Conservation (phyloP, 1,140 invertebrate genomes). For the Ganaspis sp. region DNA sequence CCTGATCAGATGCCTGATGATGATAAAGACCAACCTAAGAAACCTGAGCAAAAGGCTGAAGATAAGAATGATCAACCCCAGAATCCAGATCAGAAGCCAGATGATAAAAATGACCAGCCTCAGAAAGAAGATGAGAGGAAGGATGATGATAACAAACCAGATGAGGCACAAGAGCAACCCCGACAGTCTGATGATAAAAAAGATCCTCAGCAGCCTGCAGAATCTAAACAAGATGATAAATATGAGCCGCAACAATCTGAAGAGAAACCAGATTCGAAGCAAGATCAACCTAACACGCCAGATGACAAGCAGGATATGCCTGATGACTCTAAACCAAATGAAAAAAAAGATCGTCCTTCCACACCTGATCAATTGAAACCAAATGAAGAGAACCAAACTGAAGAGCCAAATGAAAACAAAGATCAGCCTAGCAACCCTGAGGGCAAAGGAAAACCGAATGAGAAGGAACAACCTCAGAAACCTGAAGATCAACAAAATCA, state of each 20-base stretch:
- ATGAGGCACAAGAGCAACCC: neutral
- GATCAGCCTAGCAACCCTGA: too few relatives aligned
- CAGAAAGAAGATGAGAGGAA: neutral
- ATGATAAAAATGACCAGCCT: neutral
- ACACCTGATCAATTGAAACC: slow-evolving; percentile 6
- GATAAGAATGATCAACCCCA: neutral
- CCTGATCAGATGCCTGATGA: neutral
- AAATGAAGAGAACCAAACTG: too few relatives aligned
- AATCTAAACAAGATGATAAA: slow-evolving; percentile 14
- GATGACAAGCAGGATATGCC: neutral
- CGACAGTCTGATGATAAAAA: neutral
- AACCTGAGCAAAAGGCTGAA: neutral
- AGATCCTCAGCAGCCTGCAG: neutral
- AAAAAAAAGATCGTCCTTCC: neutral
- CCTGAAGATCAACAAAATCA: too few relatives aligned
- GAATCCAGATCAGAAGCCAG: neutral
- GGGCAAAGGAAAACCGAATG: too few relatives aligned
- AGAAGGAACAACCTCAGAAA: too few relatives aligned
- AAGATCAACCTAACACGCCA: too few relatives aligned
- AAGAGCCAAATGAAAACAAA: neutral
- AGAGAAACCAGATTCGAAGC: too few relatives aligned
- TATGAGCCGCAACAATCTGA: neutral
- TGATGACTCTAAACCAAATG: neutral
- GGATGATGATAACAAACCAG: neutral
- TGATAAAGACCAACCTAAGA: neutral